Percentiles rank a stretch among this genome's conserved stretches.
phyloP scores from a whole-genome alignment of 2,113 vertebrate genomes.

The Macroglossus sobrinus region DNA sequence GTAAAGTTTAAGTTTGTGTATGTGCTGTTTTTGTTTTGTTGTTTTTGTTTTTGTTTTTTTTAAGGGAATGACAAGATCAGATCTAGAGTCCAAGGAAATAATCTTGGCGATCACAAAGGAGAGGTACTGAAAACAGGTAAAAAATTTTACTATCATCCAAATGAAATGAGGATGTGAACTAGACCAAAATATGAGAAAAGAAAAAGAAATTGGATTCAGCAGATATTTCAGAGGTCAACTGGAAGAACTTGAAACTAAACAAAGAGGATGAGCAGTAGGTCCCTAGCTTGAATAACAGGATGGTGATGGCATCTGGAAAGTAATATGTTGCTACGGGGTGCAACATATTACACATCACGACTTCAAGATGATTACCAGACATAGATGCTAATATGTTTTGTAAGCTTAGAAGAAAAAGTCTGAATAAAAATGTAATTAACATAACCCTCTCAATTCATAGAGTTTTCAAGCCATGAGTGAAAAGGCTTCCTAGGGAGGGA shows the following conservation, averaged over 20 bases:
- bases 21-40: neutral
- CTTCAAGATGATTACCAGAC: neutral
- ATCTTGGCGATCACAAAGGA: neutral
- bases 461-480: neutral
- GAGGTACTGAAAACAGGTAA: neutral
- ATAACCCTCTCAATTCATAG: neutral
- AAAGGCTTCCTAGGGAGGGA: neutral
- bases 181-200: neutral
- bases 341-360: neutral
- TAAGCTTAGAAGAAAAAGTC: neutral
- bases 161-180: neutral
- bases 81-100: slow-evolving; percentile 22
- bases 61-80: neutral
- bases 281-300: neutral
- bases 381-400: neutral
- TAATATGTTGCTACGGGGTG: neutral
- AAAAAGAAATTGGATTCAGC: neutral
- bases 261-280: neutral
- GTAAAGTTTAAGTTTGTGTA: neutral
- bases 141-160: neutral
- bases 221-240: neutral
- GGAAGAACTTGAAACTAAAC: neutral
- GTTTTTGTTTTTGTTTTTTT: neutral
- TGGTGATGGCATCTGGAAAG: neutral
- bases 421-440: neutral